phyloP scores from a whole-genome alignment of 2,113 vertebrate species.

The Nymphicus hollandicus region DNA sequence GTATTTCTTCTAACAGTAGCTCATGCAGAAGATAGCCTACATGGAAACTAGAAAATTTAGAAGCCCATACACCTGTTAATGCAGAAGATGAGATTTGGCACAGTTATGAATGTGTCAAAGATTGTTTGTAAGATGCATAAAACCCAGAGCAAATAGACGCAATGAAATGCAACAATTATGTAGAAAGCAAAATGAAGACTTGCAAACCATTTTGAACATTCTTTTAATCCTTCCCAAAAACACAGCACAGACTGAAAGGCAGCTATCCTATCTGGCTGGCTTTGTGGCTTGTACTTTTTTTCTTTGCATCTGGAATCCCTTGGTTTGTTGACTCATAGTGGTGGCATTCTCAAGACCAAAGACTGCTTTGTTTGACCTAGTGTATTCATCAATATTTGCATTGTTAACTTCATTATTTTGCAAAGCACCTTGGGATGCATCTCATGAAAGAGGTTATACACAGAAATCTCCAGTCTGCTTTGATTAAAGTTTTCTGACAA shows the following conservation, averaged over 20 bases:
- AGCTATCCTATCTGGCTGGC: not conserved
- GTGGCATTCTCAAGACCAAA: not conserved
- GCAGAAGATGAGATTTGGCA: not conserved
- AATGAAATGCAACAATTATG: not conserved
- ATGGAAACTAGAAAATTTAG: not conserved
- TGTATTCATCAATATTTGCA: conserved; percentile 37
- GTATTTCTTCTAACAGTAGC: not conserved
- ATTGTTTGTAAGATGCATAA: not conserved
- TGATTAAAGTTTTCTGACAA: not conserved
- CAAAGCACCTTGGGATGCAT: not conserved
- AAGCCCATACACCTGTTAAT: not conserved
- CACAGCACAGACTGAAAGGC: not conserved
- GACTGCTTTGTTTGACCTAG: conserved; percentile 11
- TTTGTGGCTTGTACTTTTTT: not conserved
- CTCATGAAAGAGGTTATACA: not conserved
- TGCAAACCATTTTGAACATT: not conserved
- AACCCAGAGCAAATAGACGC: not conserved
- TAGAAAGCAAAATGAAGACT: not conserved
- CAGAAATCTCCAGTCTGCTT: not conserved
- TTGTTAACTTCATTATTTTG: conserved; percentile 46
- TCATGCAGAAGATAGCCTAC: not conserved
- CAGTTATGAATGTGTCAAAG: not conserved
- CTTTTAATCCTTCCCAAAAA: not conserved
- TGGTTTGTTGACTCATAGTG: not conserved
- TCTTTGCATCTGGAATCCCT: conserved; percentile 10